Evolutionary conservation across 2,113 vertebrate species (phyloP).

Genomic region (Tetraodon nigroviridis): DNA sequence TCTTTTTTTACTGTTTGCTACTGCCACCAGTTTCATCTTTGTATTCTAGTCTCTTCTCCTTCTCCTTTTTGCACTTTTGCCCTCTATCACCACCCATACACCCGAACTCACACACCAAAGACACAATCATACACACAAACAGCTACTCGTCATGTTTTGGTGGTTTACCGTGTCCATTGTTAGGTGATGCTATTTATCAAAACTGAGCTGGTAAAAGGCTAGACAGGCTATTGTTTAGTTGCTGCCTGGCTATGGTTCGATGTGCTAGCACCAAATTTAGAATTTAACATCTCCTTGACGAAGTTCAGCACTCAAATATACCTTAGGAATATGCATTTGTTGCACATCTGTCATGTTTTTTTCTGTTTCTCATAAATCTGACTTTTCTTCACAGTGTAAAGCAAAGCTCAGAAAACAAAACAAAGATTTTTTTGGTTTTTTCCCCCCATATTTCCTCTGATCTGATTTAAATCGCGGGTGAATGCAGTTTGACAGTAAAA

Average conservation of each 20-base stretch:
- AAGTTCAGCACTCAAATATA: conserved; percentile 47
- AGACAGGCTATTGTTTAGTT: conserved; percentile 32
- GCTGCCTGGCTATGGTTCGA: conserved; percentile 56
- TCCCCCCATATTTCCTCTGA: conserved; percentile 3
- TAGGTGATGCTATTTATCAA: conserved; percentile 54
- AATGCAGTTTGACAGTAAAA: conserved; percentile 10
- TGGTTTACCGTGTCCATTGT: conserved; percentile 64
- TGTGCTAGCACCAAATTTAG: conserved; percentile 65
- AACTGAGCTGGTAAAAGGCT: conserved; percentile 68
- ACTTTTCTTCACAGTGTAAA: conserved; percentile 28
- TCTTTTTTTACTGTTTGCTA: conserved; percentile 14
- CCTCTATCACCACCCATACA: conserved; percentile 9
- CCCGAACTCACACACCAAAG: conserved; percentile 1
- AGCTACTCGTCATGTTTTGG: conserved; percentile 53
- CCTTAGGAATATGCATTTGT: conserved; percentile 5
- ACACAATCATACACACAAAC: conserved; percentile 30
- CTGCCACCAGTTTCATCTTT: conserved; percentile 31
- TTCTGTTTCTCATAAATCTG: conserved; percentile 26
- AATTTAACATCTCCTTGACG: conserved; percentile 66
- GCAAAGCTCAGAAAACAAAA: conserved; percentile 26
- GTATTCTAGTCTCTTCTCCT: conserved; percentile 8
- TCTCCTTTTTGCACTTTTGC: conserved; percentile 12
- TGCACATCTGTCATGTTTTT: conserved; percentile 13
- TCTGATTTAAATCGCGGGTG: conserved; percentile 8
- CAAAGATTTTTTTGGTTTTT: conserved; percentile 28